Evolutionary conservation across 2,888 invertebrate species (phyloP).

Genomic region (Amphipyra berbera): DNA sequence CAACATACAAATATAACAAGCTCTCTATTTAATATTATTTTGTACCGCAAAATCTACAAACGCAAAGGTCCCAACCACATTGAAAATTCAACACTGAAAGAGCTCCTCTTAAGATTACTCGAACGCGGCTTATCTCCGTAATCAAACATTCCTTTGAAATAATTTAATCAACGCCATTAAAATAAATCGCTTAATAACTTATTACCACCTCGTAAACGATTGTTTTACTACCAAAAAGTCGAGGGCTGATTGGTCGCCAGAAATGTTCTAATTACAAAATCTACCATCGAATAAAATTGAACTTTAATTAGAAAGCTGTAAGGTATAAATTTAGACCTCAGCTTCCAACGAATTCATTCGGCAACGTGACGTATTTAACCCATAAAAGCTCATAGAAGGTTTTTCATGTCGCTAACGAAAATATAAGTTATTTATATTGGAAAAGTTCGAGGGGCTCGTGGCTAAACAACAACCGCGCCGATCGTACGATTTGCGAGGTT

Average conservation of each 20-base stretch:
- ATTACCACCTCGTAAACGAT: conserved; percentile 1
- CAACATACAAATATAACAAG: no score
- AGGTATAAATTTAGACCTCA: not conserved
- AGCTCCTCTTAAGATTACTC: not conserved
- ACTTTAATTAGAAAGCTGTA: not conserved
- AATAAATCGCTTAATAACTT: conserved; percentile 7
- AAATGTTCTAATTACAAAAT: conserved; percentile 6
- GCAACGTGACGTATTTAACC: conserved; percentile 1
- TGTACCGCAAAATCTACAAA: no score
- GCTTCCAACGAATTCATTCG: not conserved
- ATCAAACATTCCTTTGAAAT: conserved; percentile 2
- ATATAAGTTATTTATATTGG: not conserved
- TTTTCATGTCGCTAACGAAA: conserved; percentile 5
- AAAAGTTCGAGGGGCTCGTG: no score
- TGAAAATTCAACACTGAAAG: conserved; percentile 3
- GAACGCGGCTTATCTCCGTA: not conserved
- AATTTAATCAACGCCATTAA: conserved; percentile 2
- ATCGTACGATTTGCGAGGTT: no score
- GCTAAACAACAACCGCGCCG: no score
- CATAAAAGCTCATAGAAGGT: conserved; percentile 2
- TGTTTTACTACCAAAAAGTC: conserved; percentile 1
- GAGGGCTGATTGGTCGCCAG: not conserved
- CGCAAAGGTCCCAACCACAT: not conserved
- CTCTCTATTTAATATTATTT: no score
- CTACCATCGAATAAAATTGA: not conserved